Conservation (phyloP, 2,113 vertebrate genomes). For the Corvus hawaiiensis region DNA sequence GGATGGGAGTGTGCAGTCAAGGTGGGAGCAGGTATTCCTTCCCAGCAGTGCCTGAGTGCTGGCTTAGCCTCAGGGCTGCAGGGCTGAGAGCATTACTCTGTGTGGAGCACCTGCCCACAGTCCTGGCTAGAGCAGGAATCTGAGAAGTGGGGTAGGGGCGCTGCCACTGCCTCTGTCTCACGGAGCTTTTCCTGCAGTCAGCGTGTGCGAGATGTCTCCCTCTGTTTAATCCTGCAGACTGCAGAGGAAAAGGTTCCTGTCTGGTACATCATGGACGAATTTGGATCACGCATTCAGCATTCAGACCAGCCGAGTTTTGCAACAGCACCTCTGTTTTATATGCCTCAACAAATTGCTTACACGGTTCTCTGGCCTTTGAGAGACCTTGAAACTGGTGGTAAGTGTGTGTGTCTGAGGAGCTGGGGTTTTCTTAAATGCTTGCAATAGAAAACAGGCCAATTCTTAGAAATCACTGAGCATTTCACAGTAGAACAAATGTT, state of each 20-base stretch:
- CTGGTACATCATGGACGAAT: constrained; percentile 98
- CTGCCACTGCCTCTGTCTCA: not conserved
- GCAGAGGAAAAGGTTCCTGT: constrained; percentile 88
- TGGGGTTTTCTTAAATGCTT: not conserved
- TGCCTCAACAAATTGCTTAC: constrained; percentile 81
- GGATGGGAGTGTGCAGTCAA: not conserved
- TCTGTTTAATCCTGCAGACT: constrained; percentile 34
- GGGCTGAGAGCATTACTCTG: not conserved
- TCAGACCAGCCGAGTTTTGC: constrained; percentile 82
- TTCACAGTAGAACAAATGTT: not conserved
- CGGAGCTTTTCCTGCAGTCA: not conserved
- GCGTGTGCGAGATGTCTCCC: not conserved
- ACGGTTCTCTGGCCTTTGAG: constrained; percentile 89
- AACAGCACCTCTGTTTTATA: constrained; percentile 86
- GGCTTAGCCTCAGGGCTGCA: not conserved
- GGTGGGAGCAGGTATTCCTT: not conserved
- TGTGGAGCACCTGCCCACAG: not conserved
- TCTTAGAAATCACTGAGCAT: not conserved
- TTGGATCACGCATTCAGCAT: constrained; percentile 90
- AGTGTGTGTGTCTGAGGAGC: not conserved
- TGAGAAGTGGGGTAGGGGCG: not conserved
- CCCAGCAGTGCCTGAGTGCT: not conserved
- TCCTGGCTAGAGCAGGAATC: not conserved
- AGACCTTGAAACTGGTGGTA: constrained; percentile 87
- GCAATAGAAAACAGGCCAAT: no score